These are phyloP conservation scores for Actenoides hombroni DNA, from an alignment of 2,113 vertebrate species.

Conservation along the genomic window DNA sequence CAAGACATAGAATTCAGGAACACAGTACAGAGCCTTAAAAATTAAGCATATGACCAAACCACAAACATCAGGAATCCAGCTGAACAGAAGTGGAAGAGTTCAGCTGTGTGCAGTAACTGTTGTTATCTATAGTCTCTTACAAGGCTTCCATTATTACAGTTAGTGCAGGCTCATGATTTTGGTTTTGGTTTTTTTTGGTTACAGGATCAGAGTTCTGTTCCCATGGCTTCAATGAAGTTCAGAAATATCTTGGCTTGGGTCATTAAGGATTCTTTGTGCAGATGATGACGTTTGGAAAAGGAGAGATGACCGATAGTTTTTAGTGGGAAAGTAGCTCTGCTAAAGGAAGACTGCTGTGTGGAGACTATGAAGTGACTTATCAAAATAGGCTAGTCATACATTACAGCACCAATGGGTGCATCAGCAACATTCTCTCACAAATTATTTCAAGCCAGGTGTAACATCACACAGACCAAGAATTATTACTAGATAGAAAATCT, in stretches of 20 bases:
- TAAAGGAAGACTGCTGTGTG: background rate
- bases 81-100: background rate
- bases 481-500: background rate
- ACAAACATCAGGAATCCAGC: background rate
- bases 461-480: background rate
- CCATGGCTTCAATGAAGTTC: background rate
- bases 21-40: background rate
- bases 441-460: background rate
- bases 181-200: no score
- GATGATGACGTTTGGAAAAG: background rate
- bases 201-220: background rate
- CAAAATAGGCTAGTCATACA: background rate
- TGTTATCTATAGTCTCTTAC: background rate
- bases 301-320: background rate
- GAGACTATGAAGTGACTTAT: background rate
- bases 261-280: background rate
- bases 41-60: background rate
- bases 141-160: background rate
- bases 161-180: background rate
- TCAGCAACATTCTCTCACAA: background rate
- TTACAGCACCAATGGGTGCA: background rate
- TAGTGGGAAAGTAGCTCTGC: background rate
- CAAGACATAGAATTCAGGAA: background rate
- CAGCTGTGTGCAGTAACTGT: background rate
- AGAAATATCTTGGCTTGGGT: background rate